Conservation (phyloP, 92 coral and sea anemone species). For the Porites divaricata region DNA sequence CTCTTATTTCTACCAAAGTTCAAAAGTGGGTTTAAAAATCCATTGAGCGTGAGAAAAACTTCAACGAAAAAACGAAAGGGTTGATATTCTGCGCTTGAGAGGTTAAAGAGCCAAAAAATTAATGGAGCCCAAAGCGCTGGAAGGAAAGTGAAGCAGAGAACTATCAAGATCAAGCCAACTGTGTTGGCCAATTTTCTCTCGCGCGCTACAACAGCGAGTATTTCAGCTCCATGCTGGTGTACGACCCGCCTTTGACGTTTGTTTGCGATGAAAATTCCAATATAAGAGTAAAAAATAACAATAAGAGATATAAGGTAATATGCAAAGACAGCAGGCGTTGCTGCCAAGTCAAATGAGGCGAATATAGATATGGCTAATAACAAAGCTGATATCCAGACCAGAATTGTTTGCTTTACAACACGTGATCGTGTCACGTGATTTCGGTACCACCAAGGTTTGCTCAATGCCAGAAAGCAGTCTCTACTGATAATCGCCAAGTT, state of each 20-base stretch:
- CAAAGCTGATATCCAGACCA: background rate
- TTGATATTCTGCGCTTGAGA: no score
- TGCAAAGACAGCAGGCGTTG: no score
- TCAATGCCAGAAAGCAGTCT: background rate
- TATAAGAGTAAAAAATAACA: background rate
- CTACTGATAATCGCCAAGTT: slow-evolving; percentile 3
- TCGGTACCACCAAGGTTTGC: background rate
- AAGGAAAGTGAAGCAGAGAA: background rate
- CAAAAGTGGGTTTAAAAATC: background rate
- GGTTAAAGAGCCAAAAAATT: background rate
- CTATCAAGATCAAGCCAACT: background rate
- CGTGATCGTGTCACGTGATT: slow-evolving; percentile 2
- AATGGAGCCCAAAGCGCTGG: background rate
- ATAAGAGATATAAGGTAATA: background rate
- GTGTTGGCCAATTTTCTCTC: slow-evolving; percentile 5
- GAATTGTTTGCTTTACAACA: background rate
- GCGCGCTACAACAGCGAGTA: background rate
- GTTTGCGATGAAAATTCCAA: slow-evolving; percentile 11
- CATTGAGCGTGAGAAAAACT: background rate
- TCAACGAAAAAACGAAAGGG: background rate
- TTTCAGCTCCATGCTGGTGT: background rate
- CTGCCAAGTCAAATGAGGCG: background rate
- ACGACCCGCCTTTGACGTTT: background rate
- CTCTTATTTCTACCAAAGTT: background rate
- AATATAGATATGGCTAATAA: background rate